A percentile compares a stretch with the other conserved stretches of the same genome.
phyloP scores from a whole-genome alignment of 2,113 vertebrate species.

The Psilopsiagon aurifrons region DNA sequence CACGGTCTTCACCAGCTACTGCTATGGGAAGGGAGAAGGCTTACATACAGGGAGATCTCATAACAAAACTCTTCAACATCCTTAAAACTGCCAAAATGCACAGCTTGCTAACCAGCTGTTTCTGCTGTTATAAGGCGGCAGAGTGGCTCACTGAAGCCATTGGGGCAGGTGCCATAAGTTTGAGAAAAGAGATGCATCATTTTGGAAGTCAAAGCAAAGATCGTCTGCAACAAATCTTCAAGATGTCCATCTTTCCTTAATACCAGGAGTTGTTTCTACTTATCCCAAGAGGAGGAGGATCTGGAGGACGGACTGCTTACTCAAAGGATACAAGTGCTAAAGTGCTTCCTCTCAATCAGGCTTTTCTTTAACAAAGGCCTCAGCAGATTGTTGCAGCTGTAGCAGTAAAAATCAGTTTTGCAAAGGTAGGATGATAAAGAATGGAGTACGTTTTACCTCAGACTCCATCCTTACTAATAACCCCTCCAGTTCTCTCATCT shows the following conservation, averaged over 20 bases:
- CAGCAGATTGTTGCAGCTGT: background rate
- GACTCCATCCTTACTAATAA: background rate
- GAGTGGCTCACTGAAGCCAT: background rate
- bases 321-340: background rate
- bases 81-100: background rate
- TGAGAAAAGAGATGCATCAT: background rate
- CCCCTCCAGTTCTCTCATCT: background rate
- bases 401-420: background rate
- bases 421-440: background rate
- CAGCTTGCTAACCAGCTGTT: background rate
- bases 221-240: background rate
- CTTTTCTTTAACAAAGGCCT: background rate
- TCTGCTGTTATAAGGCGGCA: slow-evolving; percentile 13
- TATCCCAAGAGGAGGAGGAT: background rate
- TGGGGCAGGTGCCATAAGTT: background rate
- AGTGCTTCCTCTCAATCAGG: background rate
- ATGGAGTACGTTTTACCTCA: background rate
- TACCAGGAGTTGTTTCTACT: background rate
- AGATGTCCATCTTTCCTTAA: background rate
- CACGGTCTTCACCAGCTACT: background rate
- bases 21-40: background rate
- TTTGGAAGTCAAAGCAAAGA: slow-evolving; percentile 27
- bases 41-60: background rate
- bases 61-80: background rate
- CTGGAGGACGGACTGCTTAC: background rate